These are phyloP conservation scores for Vollenhovia emeryi DNA, from an alignment of 1,140 invertebrate genomes.

Conservation along the genomic window DNA sequence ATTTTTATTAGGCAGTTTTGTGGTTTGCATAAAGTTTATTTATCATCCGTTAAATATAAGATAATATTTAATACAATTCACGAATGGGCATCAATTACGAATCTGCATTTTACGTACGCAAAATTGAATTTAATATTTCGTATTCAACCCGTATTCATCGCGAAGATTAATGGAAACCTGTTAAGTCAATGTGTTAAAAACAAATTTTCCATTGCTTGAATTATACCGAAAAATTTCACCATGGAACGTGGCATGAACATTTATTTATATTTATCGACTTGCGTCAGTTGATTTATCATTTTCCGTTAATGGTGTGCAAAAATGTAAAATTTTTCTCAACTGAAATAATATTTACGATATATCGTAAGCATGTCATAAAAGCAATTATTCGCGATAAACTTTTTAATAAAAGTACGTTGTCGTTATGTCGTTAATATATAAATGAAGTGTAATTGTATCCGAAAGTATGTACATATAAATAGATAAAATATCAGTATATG, in stretches of 20 bases:
- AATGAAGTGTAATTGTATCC: not conserved
- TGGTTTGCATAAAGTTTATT: not conserved
- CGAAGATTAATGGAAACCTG: not conserved
- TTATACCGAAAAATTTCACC: not conserved
- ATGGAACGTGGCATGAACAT: not conserved
- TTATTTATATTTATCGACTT: constrained; percentile 3
- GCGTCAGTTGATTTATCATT: not conserved
- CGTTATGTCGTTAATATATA: not conserved
- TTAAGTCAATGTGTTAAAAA: not conserved
- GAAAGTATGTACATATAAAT: not conserved
- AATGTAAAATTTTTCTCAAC: not conserved
- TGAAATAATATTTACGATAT: not conserved
- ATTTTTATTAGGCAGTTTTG: not conserved
- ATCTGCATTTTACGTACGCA: not conserved
- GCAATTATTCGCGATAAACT: not conserved
- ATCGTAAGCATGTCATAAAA: not conserved
- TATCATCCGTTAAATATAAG: not conserved
- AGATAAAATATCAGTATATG: not conserved
- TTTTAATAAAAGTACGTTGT: not conserved
- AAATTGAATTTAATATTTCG: constrained; percentile 6
- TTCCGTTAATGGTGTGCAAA: not conserved
- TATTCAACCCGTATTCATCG: not conserved
- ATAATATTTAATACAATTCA: not conserved
- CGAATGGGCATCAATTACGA: not conserved
- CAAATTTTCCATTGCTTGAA: not conserved